These are phyloP conservation scores for Nothocercus julius DNA, from an alignment of 2,113 vertebrate species.

Conservation along the genomic window DNA sequence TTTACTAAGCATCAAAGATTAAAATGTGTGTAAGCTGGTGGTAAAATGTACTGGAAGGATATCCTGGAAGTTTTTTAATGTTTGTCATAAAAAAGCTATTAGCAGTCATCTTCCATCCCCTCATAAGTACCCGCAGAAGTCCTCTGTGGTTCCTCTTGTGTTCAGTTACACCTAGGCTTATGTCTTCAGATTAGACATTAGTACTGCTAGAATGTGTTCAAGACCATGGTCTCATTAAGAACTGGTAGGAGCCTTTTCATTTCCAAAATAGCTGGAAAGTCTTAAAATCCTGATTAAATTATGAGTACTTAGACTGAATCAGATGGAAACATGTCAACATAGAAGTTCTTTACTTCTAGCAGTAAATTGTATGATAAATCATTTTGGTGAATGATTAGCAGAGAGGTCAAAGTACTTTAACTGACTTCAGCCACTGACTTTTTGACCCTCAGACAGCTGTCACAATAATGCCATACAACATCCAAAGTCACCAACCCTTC, in stretches of 20 bases:
- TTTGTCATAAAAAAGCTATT: neutral
- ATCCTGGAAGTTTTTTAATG: neutral
- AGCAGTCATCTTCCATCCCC: neutral
- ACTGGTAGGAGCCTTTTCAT: neutral
- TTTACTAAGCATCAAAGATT: neutral
- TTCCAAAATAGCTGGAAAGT: neutral
- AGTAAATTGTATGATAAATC: neutral
- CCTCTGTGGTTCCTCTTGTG: neutral
- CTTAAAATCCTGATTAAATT: neutral
- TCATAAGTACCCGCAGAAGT: neutral
- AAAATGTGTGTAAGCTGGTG: neutral
- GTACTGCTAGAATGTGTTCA: neutral
- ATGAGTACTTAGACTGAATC: neutral
- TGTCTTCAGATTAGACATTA: neutral
- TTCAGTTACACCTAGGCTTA: neutral
- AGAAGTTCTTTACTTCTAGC: neutral
- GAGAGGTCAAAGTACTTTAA: neutral
- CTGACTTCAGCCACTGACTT: neutral
- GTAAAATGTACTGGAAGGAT: neutral
- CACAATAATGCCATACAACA: neutral
- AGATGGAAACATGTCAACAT: neutral
- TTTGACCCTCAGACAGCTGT: neutral
- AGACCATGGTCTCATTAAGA: neutral
- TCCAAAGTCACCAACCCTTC: neutral
- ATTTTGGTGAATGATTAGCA: neutral